Percentiles rank a stretch among this genome's conserved stretches.
Evolutionary conservation across 2,113 vertebrate genomes (phyloP).

Genomic region (Passer montanus): DNA sequence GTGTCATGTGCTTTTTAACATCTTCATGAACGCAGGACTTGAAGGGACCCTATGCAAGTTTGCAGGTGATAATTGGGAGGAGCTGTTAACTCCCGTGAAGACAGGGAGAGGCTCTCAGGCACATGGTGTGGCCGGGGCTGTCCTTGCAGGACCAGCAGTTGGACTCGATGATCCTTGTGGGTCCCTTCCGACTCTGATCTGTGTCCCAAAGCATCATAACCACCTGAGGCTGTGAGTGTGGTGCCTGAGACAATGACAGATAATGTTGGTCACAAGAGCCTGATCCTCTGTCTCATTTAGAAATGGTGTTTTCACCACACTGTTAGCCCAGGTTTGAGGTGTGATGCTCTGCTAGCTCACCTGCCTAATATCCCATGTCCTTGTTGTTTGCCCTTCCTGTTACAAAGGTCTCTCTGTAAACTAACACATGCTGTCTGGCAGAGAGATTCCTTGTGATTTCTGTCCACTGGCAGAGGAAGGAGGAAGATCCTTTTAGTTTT

Average conservation of each 20-base stretch:
- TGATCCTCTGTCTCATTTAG: rapidly evolving
- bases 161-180: neutral
- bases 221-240: neutral
- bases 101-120: no score
- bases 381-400: neutral
- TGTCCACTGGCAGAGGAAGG: neutral
- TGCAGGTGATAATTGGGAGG: neutral
- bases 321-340: neutral
- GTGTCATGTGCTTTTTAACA: rapidly evolving
- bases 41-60: no score
- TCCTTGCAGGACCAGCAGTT: neutral
- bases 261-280: rapidly evolving
- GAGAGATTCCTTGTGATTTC: neutral
- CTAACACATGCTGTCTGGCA: rapidly evolving
- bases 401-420: neutral
- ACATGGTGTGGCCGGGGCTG: neutral
- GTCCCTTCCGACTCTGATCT: neutral
- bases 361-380: rapidly evolving
- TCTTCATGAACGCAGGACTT: neutral
- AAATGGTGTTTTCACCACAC: rapidly evolving
- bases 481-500: neutral
- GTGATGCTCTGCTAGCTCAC: rapidly evolving
- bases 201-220: no score
- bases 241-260: rapidly evolving
- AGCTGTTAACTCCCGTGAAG: neutral